A percentile compares a stretch with the other conserved stretches of the same genome.
These are phyloP conservation scores for Craseonycteris thonglongyai DNA, from an alignment of 2,113 vertebrate genomes.

Conservation along the genomic window DNA sequence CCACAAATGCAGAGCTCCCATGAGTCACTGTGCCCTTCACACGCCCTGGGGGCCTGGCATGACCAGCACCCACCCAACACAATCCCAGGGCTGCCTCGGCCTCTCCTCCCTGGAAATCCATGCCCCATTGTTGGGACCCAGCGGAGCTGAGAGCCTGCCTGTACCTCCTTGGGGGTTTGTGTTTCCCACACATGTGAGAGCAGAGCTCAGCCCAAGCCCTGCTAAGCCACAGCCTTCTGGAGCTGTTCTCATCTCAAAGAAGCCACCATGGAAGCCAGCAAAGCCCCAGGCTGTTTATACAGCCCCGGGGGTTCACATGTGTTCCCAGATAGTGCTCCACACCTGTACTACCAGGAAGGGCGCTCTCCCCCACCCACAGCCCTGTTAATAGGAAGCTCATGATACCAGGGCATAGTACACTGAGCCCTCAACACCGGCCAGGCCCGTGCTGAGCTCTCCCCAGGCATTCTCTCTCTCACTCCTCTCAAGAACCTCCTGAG, in stretches of 20 bases:
- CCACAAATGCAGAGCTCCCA: neutral
- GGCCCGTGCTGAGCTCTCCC: neutral
- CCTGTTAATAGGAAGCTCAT: neutral
- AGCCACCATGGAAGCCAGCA: neutral
- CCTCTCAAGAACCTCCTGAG: neutral
- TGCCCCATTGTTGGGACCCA: neutral
- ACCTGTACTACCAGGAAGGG: neutral
- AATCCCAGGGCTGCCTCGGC: neutral
- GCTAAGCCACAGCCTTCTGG: neutral
- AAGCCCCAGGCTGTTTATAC: neutral
- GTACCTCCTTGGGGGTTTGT: neutral
- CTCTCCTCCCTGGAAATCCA: slow-evolving; percentile 13
- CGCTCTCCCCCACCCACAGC: neutral
- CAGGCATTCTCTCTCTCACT: neutral
- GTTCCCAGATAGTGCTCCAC: neutral
- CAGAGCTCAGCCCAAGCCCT: neutral
- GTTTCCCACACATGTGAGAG: neutral
- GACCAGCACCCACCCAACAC: neutral
- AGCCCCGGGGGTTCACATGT: neutral
- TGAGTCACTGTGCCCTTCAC: slow-evolving; percentile 1
- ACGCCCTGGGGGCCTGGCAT: neutral
- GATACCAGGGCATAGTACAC: neutral
- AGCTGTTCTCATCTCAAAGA: neutral
- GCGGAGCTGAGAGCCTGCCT: neutral
- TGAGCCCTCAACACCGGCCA: neutral